Evolutionary conservation across 2,888 invertebrate species (phyloP), one percentile per base, ranked within the genome.

Genomic region (Sarcophaga caerulescens): DNA sequence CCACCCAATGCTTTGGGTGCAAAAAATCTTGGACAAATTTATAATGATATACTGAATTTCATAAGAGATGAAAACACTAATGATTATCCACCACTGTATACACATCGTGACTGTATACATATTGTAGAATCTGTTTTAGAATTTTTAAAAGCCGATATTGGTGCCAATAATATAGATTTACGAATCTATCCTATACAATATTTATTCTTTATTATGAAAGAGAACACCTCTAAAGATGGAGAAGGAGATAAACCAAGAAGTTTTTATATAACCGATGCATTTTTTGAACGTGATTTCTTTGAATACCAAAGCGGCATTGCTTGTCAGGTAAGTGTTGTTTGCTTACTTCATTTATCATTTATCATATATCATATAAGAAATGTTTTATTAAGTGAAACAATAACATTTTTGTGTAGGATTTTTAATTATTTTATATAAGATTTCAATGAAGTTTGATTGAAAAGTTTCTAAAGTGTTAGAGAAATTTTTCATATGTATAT

Each of bases 41-140:
- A 93, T 81, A 45, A 88, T 0, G 92, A 93, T 5, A 89, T 95
- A 4, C 86, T 93, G 3, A 83, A 90, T 3, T 94, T 94, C 88
- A 85, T 94, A 14, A 87, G 89, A 1, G 82, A 89, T 23, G 71
- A 86, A 4, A 80, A 84, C 8, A 86, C 84, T 3, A 83, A 87
- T 0, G 89, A 89, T 19, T 89, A 90, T 19, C 93, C 94, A 1
- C 93, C 94, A 0, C 59, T 95, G 0, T 95, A 93, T 81, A 94
- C 94, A 0, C 87, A 88, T 1, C 88, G 89, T 0, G 91, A 91
- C 1, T 78, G 90, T 44, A 89, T 92, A n/a, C 88, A 89, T 4
- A 88, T 92, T 71, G 92, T 93, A 0, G 89, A 91, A 47, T 91
- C 92, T 0, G 90, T 92, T 35, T 87, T 94, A 11, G 88, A 89